Conservation (phyloP, 2,113 vertebrate species). For the Eolophus roseicapilla region DNA sequence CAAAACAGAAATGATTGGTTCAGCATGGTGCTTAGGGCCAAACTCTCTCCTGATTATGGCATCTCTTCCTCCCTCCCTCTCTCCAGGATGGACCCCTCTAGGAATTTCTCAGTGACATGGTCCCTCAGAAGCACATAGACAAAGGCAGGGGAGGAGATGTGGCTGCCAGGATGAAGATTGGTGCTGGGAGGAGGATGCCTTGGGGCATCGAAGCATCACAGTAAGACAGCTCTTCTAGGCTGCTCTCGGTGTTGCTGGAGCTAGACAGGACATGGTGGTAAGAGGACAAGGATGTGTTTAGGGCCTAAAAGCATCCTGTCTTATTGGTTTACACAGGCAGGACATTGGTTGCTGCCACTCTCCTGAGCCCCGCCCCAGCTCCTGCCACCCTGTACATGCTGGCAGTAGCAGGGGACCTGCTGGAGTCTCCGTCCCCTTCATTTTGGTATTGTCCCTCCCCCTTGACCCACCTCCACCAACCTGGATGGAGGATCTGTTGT, state of each 20-base stretch:
- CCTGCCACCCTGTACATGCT: background rate
- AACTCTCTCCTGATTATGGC: background rate
- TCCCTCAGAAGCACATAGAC: background rate
- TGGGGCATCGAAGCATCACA: background rate
- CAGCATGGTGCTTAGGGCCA: background rate
- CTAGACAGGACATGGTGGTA: fast-evolving
- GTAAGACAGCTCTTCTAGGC: background rate
- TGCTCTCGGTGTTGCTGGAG: background rate
- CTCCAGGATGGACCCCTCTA: background rate
- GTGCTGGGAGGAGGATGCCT: background rate
- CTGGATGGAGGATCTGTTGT: fast-evolving
- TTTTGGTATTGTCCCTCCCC: background rate
- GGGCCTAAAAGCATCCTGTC: background rate
- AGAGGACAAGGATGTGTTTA: background rate
- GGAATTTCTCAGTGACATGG: background rate
- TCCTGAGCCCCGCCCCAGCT: background rate
- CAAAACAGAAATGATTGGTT: background rate
- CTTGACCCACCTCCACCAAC: background rate
- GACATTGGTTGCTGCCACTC: background rate
- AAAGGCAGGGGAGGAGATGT: background rate
- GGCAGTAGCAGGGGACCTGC: background rate
- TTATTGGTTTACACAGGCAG: background rate
- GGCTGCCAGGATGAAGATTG: background rate
- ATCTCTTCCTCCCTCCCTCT: background rate
- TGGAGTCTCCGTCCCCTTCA: background rate